Conservation (phyloP, 2,797 vertebrate genomes). For the Aselliscus stoliczkanus region DNA sequence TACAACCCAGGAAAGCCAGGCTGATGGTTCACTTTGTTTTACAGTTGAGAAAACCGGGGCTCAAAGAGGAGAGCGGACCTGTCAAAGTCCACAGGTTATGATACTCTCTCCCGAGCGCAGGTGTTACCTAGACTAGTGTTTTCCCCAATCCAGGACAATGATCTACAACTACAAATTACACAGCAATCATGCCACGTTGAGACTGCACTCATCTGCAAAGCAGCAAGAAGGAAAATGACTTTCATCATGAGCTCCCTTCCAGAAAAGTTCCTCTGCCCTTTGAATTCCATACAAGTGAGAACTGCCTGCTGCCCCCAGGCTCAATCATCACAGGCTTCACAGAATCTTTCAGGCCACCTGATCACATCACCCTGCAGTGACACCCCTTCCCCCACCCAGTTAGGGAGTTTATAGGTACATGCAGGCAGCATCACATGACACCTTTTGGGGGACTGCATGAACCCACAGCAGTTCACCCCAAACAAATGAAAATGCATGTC, state of each 20-base stretch:
- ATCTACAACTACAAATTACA: neutral
- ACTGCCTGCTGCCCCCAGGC: neutral
- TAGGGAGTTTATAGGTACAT: neutral
- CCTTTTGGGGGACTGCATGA: neutral
- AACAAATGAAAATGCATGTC: neutral
- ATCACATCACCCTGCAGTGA: neutral
- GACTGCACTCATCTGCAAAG: neutral
- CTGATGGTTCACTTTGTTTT: neutral
- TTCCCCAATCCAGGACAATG: neutral
- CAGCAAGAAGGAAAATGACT: neutral
- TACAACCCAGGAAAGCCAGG: neutral
- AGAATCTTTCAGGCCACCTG: neutral
- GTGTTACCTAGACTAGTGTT: neutral
- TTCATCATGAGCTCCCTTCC: neutral
- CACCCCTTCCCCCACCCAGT: too few relatives aligned
- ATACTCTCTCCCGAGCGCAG: neutral
- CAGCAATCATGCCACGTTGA: neutral
- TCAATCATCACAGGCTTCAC: neutral
- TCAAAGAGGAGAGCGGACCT: neutral
- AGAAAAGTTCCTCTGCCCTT: neutral
- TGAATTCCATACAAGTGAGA: neutral
- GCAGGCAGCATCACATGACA: neutral
- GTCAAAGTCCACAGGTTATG: neutral
- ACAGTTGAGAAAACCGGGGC: neutral
- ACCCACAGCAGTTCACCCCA: neutral